These are phyloP conservation scores for Sphaerodactylus townsendi DNA, from an alignment of 2,113 vertebrate genomes.

Conservation along the genomic window DNA sequence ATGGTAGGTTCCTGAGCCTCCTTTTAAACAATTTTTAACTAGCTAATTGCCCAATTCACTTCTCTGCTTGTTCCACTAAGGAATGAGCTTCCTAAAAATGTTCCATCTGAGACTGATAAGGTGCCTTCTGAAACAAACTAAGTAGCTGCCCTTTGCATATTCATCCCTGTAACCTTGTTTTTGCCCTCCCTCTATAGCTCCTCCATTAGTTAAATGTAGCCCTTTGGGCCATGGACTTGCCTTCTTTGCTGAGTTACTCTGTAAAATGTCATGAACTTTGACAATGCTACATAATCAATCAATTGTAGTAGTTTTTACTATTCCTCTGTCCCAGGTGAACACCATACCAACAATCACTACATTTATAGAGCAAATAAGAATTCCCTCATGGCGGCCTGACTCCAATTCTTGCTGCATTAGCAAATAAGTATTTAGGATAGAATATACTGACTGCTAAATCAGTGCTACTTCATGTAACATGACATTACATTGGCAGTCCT, in stretches of 20 bases:
- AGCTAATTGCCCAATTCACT: background rate
- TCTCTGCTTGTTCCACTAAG: background rate
- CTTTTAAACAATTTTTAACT: too few species aligned
- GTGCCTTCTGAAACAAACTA: background rate
- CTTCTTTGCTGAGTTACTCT: background rate
- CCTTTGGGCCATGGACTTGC: background rate
- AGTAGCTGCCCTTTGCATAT: background rate
- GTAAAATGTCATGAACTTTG: background rate
- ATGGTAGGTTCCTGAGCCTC: too few species aligned
- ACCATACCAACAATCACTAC: background rate
- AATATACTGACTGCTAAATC: constrained; percentile 9
- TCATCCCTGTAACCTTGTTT: background rate
- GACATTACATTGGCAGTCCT: constrained; percentile 15
- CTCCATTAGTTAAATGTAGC: background rate
- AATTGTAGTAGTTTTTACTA: background rate
- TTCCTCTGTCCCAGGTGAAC: background rate
- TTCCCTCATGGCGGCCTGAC: constrained; percentile 7
- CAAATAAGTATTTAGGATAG: constrained; percentile 13
- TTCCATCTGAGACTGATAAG: background rate
- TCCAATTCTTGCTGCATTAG: constrained; percentile 24
- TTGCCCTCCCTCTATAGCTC: background rate
- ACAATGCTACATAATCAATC: background rate
- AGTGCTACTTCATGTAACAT: constrained; percentile 12
- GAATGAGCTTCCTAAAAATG: background rate
- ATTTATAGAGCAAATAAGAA: background rate